Evolutionary conservation across 2,113 vertebrate genomes (phyloP).

Genomic region (Anser brachyrhynchus): DNA sequence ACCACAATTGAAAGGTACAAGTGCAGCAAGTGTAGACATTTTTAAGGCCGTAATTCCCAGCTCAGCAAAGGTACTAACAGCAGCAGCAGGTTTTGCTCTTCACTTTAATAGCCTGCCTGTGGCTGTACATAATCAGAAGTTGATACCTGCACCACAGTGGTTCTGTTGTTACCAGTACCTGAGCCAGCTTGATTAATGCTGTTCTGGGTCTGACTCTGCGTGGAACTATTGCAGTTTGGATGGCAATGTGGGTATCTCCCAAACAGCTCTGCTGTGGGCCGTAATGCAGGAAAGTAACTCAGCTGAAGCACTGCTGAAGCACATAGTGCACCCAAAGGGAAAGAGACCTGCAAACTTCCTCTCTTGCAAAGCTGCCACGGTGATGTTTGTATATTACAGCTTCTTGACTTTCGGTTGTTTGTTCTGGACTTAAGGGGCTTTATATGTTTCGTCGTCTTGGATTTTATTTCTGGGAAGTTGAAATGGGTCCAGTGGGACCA

Average conservation of each 20-base stretch:
- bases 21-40: neutral
- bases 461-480: neutral
- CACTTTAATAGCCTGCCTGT: neutral
- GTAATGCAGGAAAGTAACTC: neutral
- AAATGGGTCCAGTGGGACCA: neutral
- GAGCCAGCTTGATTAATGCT: neutral
- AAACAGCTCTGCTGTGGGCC: neutral
- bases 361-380: neutral
- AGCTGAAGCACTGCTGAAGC: neutral
- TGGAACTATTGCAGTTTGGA: neutral
- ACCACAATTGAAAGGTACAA: neutral
- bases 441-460: neutral
- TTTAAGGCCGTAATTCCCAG: neutral
- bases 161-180: neutral
- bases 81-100: neutral
- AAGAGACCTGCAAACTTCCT: neutral
- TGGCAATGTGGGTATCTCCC: neutral
- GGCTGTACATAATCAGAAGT: neutral
- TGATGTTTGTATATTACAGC: neutral
- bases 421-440: neutral
- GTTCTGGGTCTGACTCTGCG: neutral
- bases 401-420: neutral
- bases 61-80: neutral
- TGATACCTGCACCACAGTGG: neutral
- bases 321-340: neutral